These are phyloP conservation scores for Dilophus febrilis DNA, from an alignment of 2,888 invertebrate species.

Conservation along the genomic window DNA sequence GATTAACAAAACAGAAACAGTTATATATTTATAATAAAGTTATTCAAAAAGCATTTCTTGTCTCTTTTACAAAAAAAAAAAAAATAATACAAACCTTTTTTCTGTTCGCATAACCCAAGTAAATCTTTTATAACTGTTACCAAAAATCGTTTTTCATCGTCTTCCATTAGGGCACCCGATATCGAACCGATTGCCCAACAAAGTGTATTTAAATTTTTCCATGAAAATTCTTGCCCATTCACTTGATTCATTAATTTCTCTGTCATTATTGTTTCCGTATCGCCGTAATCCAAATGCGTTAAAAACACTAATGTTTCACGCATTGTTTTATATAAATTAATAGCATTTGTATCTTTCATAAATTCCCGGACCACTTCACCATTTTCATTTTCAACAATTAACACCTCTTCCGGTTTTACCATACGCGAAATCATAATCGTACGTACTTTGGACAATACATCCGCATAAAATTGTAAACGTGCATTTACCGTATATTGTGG, in stretches of 20 bases:
- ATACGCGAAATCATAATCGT: constrained; percentile 98
- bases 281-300: constrained; percentile 93
- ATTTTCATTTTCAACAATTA: constrained; percentile 99
- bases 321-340: constrained; percentile 99
- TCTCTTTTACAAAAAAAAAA: not conserved
- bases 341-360: constrained; percentile 99
- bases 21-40: not conserved
- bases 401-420: constrained; percentile 99
- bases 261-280: constrained; percentile 98
- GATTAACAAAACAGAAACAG: not conserved
- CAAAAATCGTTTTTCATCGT: constrained; percentile 96
- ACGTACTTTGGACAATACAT: constrained; percentile 72
- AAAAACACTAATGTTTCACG: constrained; percentile 93
- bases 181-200: constrained; percentile 99
- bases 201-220: constrained; percentile 98
- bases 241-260: constrained; percentile 96
- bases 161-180: constrained; percentile 97
- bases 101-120: constrained; percentile 93
- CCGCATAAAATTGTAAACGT: constrained; percentile 57
- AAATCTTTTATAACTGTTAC: constrained; percentile 98
- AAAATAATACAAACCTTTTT: constrained; percentile 39
- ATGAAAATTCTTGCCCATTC: constrained; percentile 96
- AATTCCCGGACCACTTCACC: constrained; percentile 98
- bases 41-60: no score
- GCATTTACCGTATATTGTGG: constrained; percentile 30